Base-by-base conservation (phyloP, 1,140 invertebrate species). In the Eciton burchellii region DNA sequence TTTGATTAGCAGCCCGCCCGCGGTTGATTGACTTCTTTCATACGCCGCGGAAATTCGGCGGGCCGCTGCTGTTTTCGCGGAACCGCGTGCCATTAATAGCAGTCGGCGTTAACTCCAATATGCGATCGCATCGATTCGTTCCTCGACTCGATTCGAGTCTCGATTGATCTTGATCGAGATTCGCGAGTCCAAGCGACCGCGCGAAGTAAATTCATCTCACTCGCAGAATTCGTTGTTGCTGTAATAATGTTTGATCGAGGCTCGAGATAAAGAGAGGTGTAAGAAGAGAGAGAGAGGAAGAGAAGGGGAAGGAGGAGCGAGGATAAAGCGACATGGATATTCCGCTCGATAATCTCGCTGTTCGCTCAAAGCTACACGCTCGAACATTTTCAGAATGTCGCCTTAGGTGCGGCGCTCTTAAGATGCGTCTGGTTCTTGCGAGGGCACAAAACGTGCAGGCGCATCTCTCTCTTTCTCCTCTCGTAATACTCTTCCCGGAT, bases 381-480 rank as follows among this genome's bases (percentile, higher is more conserved):
- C 11, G 1, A 29, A 26, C 35, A 56, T 77, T 66, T 79, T 56
- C 49, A 56, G 63, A 79, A 68, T 70, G 63, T 8, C 43, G 65
- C 52, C 43, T 68, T 70, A 79, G 35, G 74, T 79, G 74, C 63
- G n/a, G 19, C 70, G 14, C 21, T 66, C 19, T 43, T 45, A 49
- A 60, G 54, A 60, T 76, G 73, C 73, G 35, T 84, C 62, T 79
- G 35, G 41, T 52, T 71, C 19, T 54, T 49, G 63, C 47, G n/a
- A 45, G 43, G 19, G 35, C 6, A 19, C n/a, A 21, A 43, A 35
- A 70, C 56, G 74, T 62, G 60, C 52, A 73, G 35, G n/a, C 49
- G 49, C 57, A 43, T 71, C 84, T 82, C 71, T 82, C 76, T 79
- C 84, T 82, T 71, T 82, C 35, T 35, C 76, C 71, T 81, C 49